Conservation (phyloP, 2,888 invertebrate genomes). For the Cataglyphis altisquamis region DNA sequence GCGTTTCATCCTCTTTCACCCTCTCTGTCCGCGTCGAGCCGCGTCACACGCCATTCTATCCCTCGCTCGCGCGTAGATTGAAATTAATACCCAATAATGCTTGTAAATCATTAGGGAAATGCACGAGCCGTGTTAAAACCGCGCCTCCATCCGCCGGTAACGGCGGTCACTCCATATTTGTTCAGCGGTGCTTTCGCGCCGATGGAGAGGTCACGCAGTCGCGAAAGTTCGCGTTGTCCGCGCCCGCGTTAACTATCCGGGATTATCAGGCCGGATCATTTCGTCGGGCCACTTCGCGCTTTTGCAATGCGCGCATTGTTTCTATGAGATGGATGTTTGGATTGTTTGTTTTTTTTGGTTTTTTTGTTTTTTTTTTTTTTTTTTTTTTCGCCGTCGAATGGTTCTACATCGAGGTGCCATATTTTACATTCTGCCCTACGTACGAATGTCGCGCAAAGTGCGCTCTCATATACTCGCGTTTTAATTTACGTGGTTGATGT, state of each 20-base stretch:
- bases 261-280: conserved; percentile 48
- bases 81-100: conserved; percentile 86
- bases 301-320: conserved; percentile 10
- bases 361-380: conserved; percentile 17
- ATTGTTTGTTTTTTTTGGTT: background rate
- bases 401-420: background rate
- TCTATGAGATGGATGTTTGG: conserved; percentile 5
- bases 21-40: conserved; percentile 76
- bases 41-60: conserved; percentile 78
- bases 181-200: conserved; percentile 63
- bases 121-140: conserved; percentile 82
- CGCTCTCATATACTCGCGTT: background rate
- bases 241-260: conserved; percentile 44
- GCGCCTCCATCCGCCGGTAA: conserved; percentile 75
- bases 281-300: conserved; percentile 14
- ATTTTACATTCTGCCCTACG: conserved; percentile 31
- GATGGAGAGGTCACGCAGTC: conserved; percentile 63
- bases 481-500: background rate
- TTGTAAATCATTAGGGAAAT: conserved; percentile 85
- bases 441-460: background rate
- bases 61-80: conserved; percentile 82
- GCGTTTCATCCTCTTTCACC: conserved; percentile 56
- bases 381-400: background rate
- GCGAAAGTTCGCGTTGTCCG: conserved; percentile 57
- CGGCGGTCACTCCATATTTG: conserved; percentile 72